phyloP scores from a whole-genome alignment of 2,797 vertebrate genomes.

The Artibeus jamaicensis region DNA sequence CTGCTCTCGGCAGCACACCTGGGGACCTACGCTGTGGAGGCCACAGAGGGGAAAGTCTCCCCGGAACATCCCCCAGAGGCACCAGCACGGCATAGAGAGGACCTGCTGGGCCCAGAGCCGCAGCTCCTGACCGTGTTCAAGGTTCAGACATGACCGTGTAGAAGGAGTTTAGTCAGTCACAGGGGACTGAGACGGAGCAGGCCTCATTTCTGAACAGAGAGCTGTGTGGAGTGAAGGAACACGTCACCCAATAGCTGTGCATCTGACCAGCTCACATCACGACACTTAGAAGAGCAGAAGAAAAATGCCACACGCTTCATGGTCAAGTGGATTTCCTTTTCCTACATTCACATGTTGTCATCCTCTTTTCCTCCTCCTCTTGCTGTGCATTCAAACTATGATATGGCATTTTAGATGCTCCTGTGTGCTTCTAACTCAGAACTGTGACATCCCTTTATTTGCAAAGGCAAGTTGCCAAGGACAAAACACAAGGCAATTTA shows the following conservation, averaged over 20 bases:
- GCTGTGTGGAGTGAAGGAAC: not conserved
- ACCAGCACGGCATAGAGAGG: slow-evolving; percentile 76
- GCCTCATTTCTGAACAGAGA: not conserved
- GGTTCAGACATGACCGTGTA: slow-evolving; percentile 24
- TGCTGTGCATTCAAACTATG: not conserved
- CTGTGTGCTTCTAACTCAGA: not conserved
- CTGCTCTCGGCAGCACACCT: not conserved
- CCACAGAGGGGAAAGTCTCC: slow-evolving; percentile 42
- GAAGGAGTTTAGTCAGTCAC: not conserved
- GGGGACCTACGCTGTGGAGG: not conserved
- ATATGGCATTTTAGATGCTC: not conserved
- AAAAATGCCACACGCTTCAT: not conserved
- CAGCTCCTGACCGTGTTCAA: slow-evolving; percentile 66
- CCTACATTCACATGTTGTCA: not conserved
- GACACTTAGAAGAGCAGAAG: not conserved
- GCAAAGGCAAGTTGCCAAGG: not conserved
- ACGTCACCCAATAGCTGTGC: not conserved
- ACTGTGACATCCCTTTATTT: not conserved
- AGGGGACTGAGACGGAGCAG: not conserved
- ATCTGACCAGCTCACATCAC: not conserved
- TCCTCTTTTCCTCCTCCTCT: not conserved
- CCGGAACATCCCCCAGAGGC: not conserved
- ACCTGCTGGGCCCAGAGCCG: slow-evolving; percentile 60
- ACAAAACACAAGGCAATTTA: not conserved
- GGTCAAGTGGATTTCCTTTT: not conserved